Base-by-base conservation (phyloP, 2,888 invertebrate genomes). In the Willowsia nigromaculata region DNA sequence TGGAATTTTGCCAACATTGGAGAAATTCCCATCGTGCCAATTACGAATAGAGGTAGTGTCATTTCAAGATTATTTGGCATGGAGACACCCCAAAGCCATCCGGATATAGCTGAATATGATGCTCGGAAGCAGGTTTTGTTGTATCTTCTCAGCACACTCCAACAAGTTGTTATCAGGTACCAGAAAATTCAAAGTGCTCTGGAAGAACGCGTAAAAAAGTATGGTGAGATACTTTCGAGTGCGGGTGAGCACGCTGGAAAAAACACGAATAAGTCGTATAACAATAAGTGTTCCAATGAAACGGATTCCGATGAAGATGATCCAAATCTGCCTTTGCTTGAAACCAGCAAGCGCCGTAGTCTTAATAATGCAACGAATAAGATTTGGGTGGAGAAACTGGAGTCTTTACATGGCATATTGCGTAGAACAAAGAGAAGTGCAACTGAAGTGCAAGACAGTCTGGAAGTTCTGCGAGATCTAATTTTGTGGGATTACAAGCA, bases 401-500 rank as follows among this genome's bases (percentile, higher is more conserved):
- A 83, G 11, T n/a, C 18, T 15, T 25, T 84, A 9, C 11, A 33
- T 11, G 65, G 43, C 15, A 43, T 30, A 3, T 53, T 89, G 7
- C 18, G 47, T 0, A 89, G 50, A 56, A 74, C 81, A 18, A 80
- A 53, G 33, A n/a, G 85, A 50, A 40, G 33, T 43, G 71, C 82
- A 3, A 18, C 18, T 9, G 89, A 89, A 9, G 85, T 88, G 22
- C 88, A 81, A 22, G 88, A 90, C 65, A 90, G 88, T n/a, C 47
- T 88, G 11, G 74, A 59, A 0, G 85, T 88, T 27, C 71, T 90
- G 13, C 80, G 81, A 5, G 85, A 88, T 85, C 50, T 90, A n/a
- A 88, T 90, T 13, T 37, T 59, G 11, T 90, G 90, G 90, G 90
- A 90, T 25, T 65, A 87, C 50, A 78, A 85, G 27, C 82, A 88